phyloP scores from a whole-genome alignment of 2,888 invertebrate genomes.

The Ecdyonurus torrentis region DNA sequence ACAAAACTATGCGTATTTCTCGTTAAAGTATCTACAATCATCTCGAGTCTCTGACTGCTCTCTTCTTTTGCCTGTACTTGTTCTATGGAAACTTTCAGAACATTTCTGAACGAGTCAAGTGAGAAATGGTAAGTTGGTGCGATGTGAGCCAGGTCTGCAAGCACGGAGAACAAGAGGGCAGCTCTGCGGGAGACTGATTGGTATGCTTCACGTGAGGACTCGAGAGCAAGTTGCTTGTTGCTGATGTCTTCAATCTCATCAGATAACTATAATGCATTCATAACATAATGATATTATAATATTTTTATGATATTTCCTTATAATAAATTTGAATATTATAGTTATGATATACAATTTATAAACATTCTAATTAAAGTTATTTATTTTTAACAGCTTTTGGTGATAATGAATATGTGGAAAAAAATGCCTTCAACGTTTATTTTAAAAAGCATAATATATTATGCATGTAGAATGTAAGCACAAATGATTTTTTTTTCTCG shows the following conservation, averaged over 20 bases:
- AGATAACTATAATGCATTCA: too few species aligned
- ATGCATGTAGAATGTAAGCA: too few species aligned
- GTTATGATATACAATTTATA: too few species aligned
- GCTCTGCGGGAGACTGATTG: slow-evolving; percentile 71
- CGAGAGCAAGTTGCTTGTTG: not conserved
- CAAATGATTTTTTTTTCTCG: too few species aligned
- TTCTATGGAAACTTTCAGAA: slow-evolving; percentile 63
- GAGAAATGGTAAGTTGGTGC: slow-evolving; percentile 91
- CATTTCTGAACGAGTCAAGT: slow-evolving; percentile 64
- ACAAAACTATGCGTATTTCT: slow-evolving; percentile 83
- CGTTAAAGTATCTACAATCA: slow-evolving; percentile 71
- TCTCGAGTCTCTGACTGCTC: slow-evolving; percentile 51
- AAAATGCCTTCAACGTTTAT: too few species aligned
- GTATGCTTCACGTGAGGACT: slow-evolving; percentile 50
- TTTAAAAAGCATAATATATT: too few species aligned
- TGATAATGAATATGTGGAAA: too few species aligned
- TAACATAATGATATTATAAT: too few species aligned
- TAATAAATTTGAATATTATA: too few species aligned
- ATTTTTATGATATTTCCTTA: too few species aligned
- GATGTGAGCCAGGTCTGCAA: slow-evolving; percentile 76
- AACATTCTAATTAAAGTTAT: too few species aligned
- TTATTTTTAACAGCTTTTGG: too few species aligned
- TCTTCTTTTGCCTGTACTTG: slow-evolving; percentile 70
- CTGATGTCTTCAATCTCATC: not conserved
- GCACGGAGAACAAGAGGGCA: slow-evolving; percentile 77